Evolutionary conservation across 2,797 vertebrate genomes (phyloP).

Genomic region (Gallirallus australis): DNA sequence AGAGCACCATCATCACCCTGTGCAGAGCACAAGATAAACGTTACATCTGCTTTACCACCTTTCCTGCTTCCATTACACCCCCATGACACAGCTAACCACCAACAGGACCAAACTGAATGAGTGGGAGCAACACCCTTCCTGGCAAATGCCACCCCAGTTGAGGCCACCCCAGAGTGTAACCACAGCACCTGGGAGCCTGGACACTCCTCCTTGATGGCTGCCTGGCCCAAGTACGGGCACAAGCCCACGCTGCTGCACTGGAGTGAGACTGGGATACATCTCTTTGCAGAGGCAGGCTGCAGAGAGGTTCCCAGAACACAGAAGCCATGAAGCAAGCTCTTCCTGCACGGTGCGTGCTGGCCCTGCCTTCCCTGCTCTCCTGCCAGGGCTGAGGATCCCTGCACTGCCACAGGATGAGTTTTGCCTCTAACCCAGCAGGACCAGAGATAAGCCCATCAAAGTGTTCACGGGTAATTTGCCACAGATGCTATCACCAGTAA

Average conservation of each 20-base stretch:
- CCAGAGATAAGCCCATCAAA: neutral
- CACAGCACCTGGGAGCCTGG: neutral
- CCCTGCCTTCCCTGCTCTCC: neutral
- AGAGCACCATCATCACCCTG: neutral
- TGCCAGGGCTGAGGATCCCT: neutral
- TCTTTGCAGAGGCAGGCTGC: neutral
- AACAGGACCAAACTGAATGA: fast-evolving
- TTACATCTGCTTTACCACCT: neutral
- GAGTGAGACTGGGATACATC: neutral
- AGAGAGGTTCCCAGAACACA: neutral
- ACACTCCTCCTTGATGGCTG: neutral
- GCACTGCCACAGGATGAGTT: neutral
- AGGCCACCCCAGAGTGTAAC: neutral
- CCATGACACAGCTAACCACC: neutral
- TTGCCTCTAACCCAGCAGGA: neutral
- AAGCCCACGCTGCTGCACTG: neutral
- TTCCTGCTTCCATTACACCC: fast-evolving
- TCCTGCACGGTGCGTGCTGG: fast-evolving
- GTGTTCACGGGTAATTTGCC: neutral
- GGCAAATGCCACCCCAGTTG: neutral
- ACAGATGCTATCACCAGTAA: neutral
- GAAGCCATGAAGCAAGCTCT: neutral
- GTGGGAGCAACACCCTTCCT: neutral
- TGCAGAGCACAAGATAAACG: neutral
- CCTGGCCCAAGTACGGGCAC: fast-evolving